Percentiles rank a stretch among this genome's conserved stretches.
phyloP scores from a whole-genome alignment of 2,888 invertebrate genomes.

The Lissocephala sabroskyi region DNA sequence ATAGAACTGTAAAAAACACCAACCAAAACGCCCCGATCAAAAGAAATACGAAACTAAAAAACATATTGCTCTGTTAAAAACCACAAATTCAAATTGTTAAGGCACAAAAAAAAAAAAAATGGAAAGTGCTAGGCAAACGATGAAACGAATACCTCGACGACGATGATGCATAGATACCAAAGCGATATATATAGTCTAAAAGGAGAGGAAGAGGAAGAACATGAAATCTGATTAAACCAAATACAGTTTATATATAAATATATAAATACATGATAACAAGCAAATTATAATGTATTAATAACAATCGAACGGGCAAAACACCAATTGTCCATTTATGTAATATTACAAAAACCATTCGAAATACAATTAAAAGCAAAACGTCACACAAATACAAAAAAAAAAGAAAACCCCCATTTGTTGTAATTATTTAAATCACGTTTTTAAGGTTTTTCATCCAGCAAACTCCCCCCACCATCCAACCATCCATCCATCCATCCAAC shows the following conservation, averaged over 20 bases:
- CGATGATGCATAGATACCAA: too few species aligned
- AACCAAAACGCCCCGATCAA: background rate
- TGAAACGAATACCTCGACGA: background rate
- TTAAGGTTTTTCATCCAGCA: slow-evolving; percentile 14
- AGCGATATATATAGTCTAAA: too few species aligned
- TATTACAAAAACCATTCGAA: slow-evolving; percentile 55
- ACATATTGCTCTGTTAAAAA: slow-evolving; percentile 15
- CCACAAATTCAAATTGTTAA: background rate
- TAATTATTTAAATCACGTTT: slow-evolving; percentile 53
- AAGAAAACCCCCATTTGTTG: slow-evolving; percentile 41
- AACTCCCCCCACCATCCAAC: slow-evolving; percentile 1
- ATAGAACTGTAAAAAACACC: background rate
- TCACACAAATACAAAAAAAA: slow-evolving; percentile 43
- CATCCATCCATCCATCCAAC: background rate
- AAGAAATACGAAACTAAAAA: slow-evolving; percentile 5
- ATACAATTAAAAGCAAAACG: slow-evolving; percentile 56
- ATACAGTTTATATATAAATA: background rate
- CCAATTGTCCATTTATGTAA: slow-evolving; percentile 60
- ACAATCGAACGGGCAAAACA: slow-evolving; percentile 40
- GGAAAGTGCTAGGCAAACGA: background rate
- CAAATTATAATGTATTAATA: slow-evolving; percentile 34
- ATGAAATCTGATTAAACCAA: too few species aligned
- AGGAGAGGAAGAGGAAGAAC: too few species aligned
- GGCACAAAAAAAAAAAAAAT: too few species aligned
- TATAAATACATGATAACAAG: slow-evolving; percentile 28